Percentiles rank a stretch among this genome's conserved stretches.
These are phyloP conservation scores for Zenarchopterus dispar DNA, from an alignment of 2,797 vertebrate genomes.

Conservation along the genomic window DNA sequence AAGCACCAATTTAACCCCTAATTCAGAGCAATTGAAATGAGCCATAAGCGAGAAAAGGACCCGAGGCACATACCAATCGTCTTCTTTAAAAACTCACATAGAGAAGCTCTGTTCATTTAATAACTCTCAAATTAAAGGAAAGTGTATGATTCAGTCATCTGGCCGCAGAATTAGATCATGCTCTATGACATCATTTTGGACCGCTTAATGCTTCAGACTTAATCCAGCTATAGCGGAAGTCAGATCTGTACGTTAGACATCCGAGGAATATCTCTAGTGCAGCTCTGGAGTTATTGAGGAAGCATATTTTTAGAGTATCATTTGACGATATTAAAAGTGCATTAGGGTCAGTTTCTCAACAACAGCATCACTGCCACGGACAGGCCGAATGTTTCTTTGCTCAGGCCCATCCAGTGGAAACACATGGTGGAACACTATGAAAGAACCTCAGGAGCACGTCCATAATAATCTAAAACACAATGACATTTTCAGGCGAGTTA, in stretches of 20 bases:
- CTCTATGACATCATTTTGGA: slow-evolving; percentile 83
- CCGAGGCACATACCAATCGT: slow-evolving; percentile 63
- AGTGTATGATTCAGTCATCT: slow-evolving; percentile 84
- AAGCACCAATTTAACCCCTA: slow-evolving; percentile 61
- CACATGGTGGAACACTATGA: slow-evolving; percentile 22
- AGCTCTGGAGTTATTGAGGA: slow-evolving; percentile 7
- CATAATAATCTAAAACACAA: slow-evolving; percentile 22
- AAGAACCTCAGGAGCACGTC: slow-evolving; percentile 15
- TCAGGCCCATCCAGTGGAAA: slow-evolving; percentile 23
- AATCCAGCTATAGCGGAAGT: slow-evolving; percentile 70
- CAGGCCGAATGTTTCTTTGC: slow-evolving; percentile 17
- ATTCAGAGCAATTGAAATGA: slow-evolving; percentile 66
- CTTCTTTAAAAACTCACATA: slow-evolving; percentile 69
- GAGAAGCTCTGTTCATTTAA: slow-evolving; percentile 81
- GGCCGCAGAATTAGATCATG: slow-evolving; percentile 83
- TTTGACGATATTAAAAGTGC: not conserved
- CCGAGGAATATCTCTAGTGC: slow-evolving; percentile 47
- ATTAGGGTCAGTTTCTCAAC: too few species aligned
- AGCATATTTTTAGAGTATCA: not conserved
- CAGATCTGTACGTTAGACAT: slow-evolving; percentile 65
- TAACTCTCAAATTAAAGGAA: slow-evolving; percentile 83
- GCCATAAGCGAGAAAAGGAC: slow-evolving; percentile 68
- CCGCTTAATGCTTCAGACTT: slow-evolving; percentile 67
- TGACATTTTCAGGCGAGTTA: slow-evolving; percentile 17
- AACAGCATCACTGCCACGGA: not conserved